Base-by-base conservation (phyloP, 2,888 invertebrate genomes). In the Coremacera marginata region DNA sequence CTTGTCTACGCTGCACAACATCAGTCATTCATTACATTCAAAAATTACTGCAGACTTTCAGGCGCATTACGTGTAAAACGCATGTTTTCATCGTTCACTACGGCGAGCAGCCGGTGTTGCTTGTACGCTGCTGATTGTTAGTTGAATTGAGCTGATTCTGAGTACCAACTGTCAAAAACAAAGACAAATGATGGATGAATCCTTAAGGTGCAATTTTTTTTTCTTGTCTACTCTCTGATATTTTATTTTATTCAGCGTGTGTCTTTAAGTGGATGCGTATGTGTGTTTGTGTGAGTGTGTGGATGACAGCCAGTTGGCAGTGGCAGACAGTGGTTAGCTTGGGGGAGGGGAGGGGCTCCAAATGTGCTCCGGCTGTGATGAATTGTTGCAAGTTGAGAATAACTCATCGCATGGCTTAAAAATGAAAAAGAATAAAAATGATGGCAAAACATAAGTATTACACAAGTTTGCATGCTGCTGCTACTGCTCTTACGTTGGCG, bases 21-120 rank as follows among this genome's bases (percentile, higher is more conserved):
- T 84, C 84, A 82, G 84, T 84, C 84, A 85, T 85, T 85, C 83
- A 83, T 85, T 84, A 84, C 82, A 81, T 82, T 82, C 83, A 63
- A 63, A 63, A 57, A 83, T 83, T 81, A 81, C 81, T 74, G 79
- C 82, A 81, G 78, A 80, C 82, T 79, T 76, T 57, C 70, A 76
- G 75, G 77, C 78, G 76, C 63, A 78, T 74, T 77, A 75, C 63
- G 73, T 75, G 62, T 70, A 78, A 79, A 80, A 79, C 76, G 80
- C 81, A 81, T 82, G 81, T 84, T 80, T 81, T 76, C 57, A 14
- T n/a, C 31, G n/a, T 63, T 27, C n/a, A 25, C 31, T n/a, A 8
- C 22, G 7, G 22, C 31, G 9, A 63, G 51, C 49, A 51, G 73
- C 16, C 65, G 31, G 51, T 51, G 65, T 52, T 74, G 27, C 49